Evolutionary conservation across 2,888 invertebrate genomes (phyloP), one percentile per base, ranked within the genome.

Genomic region (Rutpela maculata): DNA sequence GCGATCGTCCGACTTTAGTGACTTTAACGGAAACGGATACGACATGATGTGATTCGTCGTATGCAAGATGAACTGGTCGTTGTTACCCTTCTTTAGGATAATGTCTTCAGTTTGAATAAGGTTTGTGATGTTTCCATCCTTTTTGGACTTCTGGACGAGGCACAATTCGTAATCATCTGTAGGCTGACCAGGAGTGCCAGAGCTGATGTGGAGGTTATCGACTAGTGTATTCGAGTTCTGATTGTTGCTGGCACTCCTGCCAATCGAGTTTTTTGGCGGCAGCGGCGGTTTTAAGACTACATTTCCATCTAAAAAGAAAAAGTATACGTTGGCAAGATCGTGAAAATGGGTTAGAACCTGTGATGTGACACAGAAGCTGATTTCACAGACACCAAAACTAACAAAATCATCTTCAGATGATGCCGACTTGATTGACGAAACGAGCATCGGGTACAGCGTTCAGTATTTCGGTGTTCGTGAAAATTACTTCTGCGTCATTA

Each of bases 191-290:
- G 86, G 84, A 83, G 84, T 81, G 82, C 81, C 85, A 78, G 78
- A 55, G 5, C 76, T 56, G 74, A 15, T 35, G 69, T 50, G 69
- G 26, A n/a, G 31, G 11, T 50, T 26, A 12, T 56, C 11, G 60
- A 22, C 10, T 5, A 22, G 22, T 15, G 56, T 17, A 57, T 17
- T 57, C n/a, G 57, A 31, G 22, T 59, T 72, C 15, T 78, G 38
- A 22, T 60, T 75, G 63, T 70, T 78, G 88, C 88, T 91, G 90
- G 90, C 91, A 91, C 92, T 93, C 93, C 93, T 93, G 93, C 92
- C 92, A 90, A 88, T 91, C 86, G 89, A 91, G 92, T 94, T 94
- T 94, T 94, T 94, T 93, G 92, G 90, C 86, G 91, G 90, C 81
- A 90, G 83, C 57, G 91, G 90, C 75, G 90, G 89, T 82, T 88